Evolutionary conservation across 1,140 invertebrate genomes (phyloP).

Genomic region (Myzus persicae): DNA sequence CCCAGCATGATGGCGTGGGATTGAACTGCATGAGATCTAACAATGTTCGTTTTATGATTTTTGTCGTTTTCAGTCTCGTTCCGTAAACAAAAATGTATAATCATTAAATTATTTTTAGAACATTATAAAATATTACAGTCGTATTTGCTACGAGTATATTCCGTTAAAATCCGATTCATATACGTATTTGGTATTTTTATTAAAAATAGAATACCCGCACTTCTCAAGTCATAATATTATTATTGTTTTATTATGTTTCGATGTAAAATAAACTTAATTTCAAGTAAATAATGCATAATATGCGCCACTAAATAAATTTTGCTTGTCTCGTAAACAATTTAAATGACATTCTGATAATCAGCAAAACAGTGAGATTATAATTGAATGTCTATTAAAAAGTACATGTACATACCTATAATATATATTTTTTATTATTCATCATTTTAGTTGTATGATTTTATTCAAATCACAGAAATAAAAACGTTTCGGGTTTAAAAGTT

Average conservation of each 20-base stretch:
- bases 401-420: background rate
- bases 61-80: background rate
- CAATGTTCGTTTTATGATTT: slow-evolving; percentile 42
- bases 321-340: background rate
- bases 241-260: background rate
- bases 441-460: background rate
- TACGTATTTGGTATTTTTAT: background rate
- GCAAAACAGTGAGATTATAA: background rate
- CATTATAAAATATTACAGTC: background rate
- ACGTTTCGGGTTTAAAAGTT: background rate
- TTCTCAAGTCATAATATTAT: background rate
- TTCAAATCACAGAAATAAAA: background rate
- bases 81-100: background rate
- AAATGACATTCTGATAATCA: background rate
- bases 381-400: background rate
- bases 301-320: background rate
- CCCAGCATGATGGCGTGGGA: slow-evolving; percentile 57
- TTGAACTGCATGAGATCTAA: slow-evolving; percentile 49
- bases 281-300: background rate
- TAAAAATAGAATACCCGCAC: background rate
- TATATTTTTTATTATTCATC: too few species aligned
- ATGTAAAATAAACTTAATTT: background rate
- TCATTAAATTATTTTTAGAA: background rate
- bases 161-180: background rate
- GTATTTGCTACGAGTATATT: background rate